A percentile compares a stretch with the other conserved stretches of the same genome.
Conservation (phyloP, 2,113 vertebrate genomes). For the Rhipidura dahli region DNA sequence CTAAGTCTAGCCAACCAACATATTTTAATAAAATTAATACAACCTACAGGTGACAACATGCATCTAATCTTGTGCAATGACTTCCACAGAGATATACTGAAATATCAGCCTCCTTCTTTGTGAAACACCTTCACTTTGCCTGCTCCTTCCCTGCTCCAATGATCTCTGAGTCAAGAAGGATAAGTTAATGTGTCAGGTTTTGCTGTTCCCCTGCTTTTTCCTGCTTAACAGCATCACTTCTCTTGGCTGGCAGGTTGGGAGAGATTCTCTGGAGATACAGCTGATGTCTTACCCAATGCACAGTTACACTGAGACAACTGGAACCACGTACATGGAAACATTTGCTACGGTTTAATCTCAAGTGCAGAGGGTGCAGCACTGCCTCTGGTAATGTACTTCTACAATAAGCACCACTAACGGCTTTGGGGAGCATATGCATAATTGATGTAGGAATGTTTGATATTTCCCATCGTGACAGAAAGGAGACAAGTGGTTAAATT, state of each 20-base stretch:
- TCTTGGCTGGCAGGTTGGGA: neutral
- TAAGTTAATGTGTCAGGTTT: neutral
- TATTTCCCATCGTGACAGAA: neutral
- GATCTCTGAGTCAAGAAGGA: neutral
- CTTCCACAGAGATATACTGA: neutral
- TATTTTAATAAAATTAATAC: neutral
- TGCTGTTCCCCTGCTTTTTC: neutral
- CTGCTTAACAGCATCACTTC: neutral
- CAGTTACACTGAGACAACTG: neutral
- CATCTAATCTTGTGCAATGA: neutral
- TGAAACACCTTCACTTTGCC: neutral
- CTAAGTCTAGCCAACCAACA: neutral
- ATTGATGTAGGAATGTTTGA: neutral
- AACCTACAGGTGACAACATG: neutral
- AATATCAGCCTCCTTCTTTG: neutral
- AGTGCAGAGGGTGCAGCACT: neutral
- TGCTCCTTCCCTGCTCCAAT: neutral
- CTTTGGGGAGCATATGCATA: neutral
- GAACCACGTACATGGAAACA: neutral
- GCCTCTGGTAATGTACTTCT: neutral
- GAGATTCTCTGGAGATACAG: neutral
- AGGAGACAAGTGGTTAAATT: conserved; percentile 29
- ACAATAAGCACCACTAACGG: neutral
- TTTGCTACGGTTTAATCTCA: neutral
- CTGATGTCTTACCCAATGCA: neutral